Evolutionary conservation across 2,113 vertebrate species (phyloP), one percentile per base, ranked within the genome.

Genomic region (Taurulus bubalis): DNA sequence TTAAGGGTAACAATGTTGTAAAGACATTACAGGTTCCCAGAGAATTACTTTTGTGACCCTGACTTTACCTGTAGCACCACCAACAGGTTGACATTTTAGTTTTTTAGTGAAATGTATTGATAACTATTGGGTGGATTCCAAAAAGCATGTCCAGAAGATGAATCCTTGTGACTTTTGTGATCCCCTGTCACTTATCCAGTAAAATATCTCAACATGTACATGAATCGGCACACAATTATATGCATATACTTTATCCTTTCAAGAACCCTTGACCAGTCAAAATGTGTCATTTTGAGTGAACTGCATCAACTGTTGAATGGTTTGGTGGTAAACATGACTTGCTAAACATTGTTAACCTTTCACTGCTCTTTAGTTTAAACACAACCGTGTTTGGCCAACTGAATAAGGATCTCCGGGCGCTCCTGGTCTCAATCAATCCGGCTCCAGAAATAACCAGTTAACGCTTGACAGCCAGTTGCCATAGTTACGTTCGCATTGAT

Each of bases 401-500:
- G 71, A 89, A 90, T 88, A 59, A 80, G 73, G 71, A 72, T 82
- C 84, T 68, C 30, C 18, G 10, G 76, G 77, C 15, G 4, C 59
- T 77, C 73, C 82, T 16, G 1, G 38, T 72, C 85, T 55, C 14
- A 7, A 90, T 90, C 90, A 87, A 78, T 94, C 72, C 5, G 32
- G 24, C 84, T 79, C 40, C 74, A 45, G 53, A 84, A 88, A 88
- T 85, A 84, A 78, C 74, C 55, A 81, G 84, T 91, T 89, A 87
- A 85, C 77, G 26, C 66, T 80, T 76, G 79, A 71, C 75, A 74
- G 75, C 47, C 69, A 70, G 86, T 87, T 90, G 76, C 85, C 65
- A 80, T 86, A 56, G 86, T 68, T 85, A 82, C 78, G 3, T 26
- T 83, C 34, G n/a, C 77, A 86, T 89, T 87, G 87, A 94, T 91